Evolutionary conservation across 2,113 vertebrate genomes (phyloP).

Genomic region (Mystacornis crossleyi): DNA sequence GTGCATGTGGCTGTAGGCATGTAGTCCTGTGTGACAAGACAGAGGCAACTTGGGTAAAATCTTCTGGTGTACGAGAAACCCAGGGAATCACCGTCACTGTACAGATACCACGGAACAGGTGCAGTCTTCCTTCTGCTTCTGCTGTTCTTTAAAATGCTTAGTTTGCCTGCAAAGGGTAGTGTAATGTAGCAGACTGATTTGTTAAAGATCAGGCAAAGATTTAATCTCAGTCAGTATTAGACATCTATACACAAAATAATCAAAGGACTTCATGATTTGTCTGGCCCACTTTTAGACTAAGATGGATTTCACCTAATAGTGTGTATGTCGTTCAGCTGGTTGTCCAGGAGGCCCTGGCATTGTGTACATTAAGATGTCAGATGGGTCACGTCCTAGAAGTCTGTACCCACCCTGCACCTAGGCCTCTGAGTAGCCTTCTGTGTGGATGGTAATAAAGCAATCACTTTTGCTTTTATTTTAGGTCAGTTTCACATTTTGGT

Average conservation of each 20-base stretch:
- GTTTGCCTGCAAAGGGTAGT: not conserved
- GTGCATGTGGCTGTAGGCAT: not conserved
- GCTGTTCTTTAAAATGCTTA: not conserved
- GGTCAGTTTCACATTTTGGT: slow-evolving; percentile 25
- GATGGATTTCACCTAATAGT: not conserved
- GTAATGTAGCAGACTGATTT: not conserved
- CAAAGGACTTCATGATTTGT: not conserved
- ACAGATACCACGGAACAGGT: not conserved
- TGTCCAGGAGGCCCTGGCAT: not conserved
- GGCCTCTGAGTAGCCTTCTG: not conserved
- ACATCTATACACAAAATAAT: not conserved
- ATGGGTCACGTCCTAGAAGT: not conserved
- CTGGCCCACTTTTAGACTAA: not conserved
- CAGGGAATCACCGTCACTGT: not conserved
- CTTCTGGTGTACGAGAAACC: not conserved
- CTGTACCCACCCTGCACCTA: not conserved
- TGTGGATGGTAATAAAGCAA: not conserved
- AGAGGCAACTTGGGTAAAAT: not conserved
- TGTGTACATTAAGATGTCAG: not conserved
- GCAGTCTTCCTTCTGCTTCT: not conserved
- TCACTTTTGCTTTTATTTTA: slow-evolving; percentile 54
- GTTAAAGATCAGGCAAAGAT: not conserved
- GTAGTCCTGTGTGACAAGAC: not conserved
- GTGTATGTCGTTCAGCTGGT: not conserved
- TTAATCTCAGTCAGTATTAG: not conserved